Base-by-base conservation (phyloP, 2,888 invertebrate genomes). In the Chaetoderma sp. region DNA sequence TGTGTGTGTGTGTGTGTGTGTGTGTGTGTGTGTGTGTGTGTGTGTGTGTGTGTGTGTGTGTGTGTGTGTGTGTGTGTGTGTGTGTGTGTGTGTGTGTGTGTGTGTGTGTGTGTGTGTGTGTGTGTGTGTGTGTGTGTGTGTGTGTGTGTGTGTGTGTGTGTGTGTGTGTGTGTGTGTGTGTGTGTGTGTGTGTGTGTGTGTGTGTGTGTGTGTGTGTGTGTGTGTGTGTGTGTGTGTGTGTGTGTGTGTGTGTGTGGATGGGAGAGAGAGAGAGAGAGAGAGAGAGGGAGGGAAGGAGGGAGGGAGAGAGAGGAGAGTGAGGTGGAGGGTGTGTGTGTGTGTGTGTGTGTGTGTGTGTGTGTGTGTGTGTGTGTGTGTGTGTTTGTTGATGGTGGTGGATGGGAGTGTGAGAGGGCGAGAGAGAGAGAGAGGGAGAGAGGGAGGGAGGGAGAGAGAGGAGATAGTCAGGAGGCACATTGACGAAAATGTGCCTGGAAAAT, bases 111-210 rank as follows among this genome's bases (percentile, higher is more conserved):
- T 33, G 56, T 33, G 33, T 6, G 30, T 55, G 36, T 56, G 10
- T 56, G 44, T 27, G 62, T 52, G 56, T 16, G 54, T 44, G 59
- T 52, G 67, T 33, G 64, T 44, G 60, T 45, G 49, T 42, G 59
- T 49, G 56, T 50, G 50, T 36, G 63, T 47, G 55, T 33, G 57
- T 44, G 55, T 39, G 59, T 27, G 59, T 47, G 61, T 52, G 60
- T 45, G 60, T 47, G 55, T 57, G 63, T 60, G 67, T 67, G 61
- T 45, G 57, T 57, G 61, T 57, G 56, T 54, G 52, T 66, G 68
- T 50, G 55, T 55, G 66, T 63, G 68, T 39, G 59, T 47, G 66
- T 54, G 54, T 55, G 59, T 44, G 63, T 60, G 56, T 55, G 45
- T 49, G 56, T 36, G 55, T 55, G 55, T 47, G 60, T 23, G 52